Percentiles rank a stretch among this genome's conserved stretches.
Conservation (phyloP, 1,140 invertebrate genomes). For the Macrobrachium rosenbergii region DNA sequence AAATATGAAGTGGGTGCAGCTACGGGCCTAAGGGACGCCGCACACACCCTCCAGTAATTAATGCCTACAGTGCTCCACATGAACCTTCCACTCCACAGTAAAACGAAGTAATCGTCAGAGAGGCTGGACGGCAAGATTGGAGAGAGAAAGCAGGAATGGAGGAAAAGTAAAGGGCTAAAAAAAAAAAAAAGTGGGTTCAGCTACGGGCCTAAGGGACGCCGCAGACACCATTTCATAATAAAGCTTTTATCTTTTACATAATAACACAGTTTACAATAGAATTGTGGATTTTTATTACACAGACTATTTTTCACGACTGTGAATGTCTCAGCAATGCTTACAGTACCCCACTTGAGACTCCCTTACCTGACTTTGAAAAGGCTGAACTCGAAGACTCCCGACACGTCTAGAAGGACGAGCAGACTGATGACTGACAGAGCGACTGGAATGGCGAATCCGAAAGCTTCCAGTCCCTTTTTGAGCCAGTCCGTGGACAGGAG, state of each 20-base stretch:
- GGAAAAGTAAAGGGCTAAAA: too few relatives aligned
- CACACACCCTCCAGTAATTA: too few relatives aligned
- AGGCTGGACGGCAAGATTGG: too few relatives aligned
- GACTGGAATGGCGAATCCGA: slow-evolving; percentile 9
- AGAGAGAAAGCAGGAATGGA: too few relatives aligned
- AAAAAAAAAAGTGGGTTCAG: too few relatives aligned
- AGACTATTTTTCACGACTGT: too few relatives aligned
- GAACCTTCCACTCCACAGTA: neutral
- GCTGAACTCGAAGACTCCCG: neutral
- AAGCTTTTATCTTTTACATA: too few relatives aligned
- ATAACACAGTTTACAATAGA: too few relatives aligned
- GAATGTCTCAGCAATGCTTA: neutral
- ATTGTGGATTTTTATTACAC: too few relatives aligned
- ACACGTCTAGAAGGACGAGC: slow-evolving; percentile 7
- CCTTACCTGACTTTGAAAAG: slow-evolving; percentile 16
- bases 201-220: too few relatives aligned
- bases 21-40: too few relatives aligned
- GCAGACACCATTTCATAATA: too few relatives aligned
- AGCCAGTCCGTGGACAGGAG: neutral
- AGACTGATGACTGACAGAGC: slow-evolving; percentile 20
- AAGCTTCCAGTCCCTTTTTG: slow-evolving; percentile 10
- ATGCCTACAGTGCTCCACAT: neutral
- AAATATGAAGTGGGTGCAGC: neutral
- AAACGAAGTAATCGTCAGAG: neutral
- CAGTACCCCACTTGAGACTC: neutral